Conservation (phyloP, 2,888 invertebrate genomes). For the Nomada lathburiana region DNA sequence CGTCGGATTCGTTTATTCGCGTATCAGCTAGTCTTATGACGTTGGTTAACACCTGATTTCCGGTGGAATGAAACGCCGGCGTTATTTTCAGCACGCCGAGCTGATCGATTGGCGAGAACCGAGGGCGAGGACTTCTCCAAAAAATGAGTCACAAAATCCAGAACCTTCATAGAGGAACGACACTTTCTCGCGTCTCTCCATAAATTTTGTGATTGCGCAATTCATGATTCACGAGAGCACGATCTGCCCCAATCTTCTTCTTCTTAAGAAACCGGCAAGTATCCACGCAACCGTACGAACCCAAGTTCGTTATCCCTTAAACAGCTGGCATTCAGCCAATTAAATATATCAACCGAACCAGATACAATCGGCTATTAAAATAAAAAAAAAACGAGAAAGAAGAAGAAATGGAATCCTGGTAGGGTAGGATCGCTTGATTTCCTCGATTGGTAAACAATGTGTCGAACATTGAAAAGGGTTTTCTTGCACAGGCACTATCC, state of each 20-base stretch:
- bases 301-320: not conserved
- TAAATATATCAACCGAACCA: not conserved
- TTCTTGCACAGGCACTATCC: not conserved
- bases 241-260: too few relatives aligned
- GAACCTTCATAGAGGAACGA: too few relatives aligned
- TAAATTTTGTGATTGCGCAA: not conserved
- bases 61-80: not conserved
- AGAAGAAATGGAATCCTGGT: not conserved
- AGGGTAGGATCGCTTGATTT: not conserved
- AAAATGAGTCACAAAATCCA: too few relatives aligned
- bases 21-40: not conserved
- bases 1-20: not conserved
- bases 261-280: not conserved
- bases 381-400: not conserved
- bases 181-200: too few relatives aligned
- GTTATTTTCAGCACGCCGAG: not conserved
- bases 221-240: not conserved
- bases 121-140: not conserved
- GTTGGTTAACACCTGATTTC: not conserved
- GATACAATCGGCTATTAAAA: not conserved
- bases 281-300: not conserved
- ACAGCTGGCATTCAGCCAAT: constrained; percentile 10
- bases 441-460: constrained; percentile 26
- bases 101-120: not conserved
- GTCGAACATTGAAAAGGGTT: not conserved